These are phyloP conservation scores for Macrophya alboannulata DNA, from an alignment of 2,888 invertebrate genomes.

Conservation along the genomic window DNA sequence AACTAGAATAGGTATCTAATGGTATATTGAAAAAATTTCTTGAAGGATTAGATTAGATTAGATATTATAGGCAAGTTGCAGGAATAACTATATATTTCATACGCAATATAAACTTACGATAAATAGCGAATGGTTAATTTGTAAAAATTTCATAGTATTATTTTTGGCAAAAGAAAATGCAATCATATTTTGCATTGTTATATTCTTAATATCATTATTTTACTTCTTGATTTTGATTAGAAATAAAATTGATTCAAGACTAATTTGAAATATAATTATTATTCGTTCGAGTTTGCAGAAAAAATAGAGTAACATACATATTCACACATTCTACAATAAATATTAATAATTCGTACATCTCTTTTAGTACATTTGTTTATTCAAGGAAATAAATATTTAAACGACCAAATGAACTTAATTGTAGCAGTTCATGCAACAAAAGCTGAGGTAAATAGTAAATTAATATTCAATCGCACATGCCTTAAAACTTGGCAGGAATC, in stretches of 20 bases:
- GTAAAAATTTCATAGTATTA: background rate
- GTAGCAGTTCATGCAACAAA: slow-evolving; percentile 3
- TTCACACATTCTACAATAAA: slow-evolving; percentile 20
- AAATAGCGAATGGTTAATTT: slow-evolving; percentile 1
- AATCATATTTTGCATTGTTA: slow-evolving; percentile 3
- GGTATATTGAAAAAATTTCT: background rate
- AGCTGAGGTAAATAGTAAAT: background rate
- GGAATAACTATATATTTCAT: background rate
- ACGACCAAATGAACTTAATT: background rate
- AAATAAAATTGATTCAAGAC: slow-evolving; percentile 21
- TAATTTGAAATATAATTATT: slow-evolving; percentile 41
- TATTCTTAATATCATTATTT: background rate
- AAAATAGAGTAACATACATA: background rate
- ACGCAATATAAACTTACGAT: slow-evolving; percentile 19
- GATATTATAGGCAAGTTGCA: background rate
- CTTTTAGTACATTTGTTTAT: slow-evolving; percentile 6
- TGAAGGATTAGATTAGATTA: background rate
- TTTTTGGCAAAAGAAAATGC: slow-evolving; percentile 25
- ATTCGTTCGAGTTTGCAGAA: background rate
- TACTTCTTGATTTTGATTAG: background rate
- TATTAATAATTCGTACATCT: slow-evolving; percentile 29
- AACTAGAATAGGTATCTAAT: background rate
- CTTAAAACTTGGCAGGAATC: background rate
- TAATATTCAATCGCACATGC: background rate
- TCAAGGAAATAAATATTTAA: slow-evolving; percentile 11